A percentile compares a stretch with the other conserved stretches of the same genome.
Conservation (phyloP, 2,113 vertebrate genomes). For the Brienomyrus longianalis region DNA sequence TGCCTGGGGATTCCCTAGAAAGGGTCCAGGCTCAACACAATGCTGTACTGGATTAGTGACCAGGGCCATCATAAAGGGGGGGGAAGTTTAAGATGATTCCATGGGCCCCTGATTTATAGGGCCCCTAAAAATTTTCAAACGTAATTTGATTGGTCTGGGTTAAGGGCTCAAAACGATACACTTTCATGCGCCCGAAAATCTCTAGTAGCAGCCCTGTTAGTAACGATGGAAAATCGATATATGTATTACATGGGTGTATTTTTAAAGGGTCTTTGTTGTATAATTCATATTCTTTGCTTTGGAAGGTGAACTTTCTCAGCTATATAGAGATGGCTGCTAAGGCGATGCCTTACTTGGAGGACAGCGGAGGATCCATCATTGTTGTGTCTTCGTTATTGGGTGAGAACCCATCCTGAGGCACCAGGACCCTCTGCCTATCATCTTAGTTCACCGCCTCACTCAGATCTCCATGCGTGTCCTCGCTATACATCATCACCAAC, state of each 20-base stretch:
- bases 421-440: conserved; percentile 12
- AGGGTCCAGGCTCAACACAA: neutral
- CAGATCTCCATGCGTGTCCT: conserved; percentile 21
- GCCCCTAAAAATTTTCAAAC: too few relatives aligned
- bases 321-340: conserved; percentile 45
- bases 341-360: conserved; percentile 48
- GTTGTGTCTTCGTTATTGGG: conserved; percentile 58
- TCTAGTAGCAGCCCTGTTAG: too few relatives aligned
- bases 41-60: neutral
- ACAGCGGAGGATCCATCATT: conserved; percentile 48
- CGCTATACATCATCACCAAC: neutral
- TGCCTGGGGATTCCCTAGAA: neutral
- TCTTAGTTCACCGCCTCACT: neutral
- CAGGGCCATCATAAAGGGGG: too few relatives aligned
- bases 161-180: too few relatives aligned
- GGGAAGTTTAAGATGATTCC: too few relatives aligned
- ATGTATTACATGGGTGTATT: neutral
- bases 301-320: conserved; percentile 60
- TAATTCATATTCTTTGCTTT: neutral
- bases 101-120: too few relatives aligned
- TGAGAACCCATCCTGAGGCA: conserved; percentile 26
- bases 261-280: neutral
- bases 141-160: too few relatives aligned
- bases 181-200: too few relatives aligned
- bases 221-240: neutral